Evolutionary conservation across 2,797 vertebrate species (phyloP).

Genomic region (Pangasius macronema): DNA sequence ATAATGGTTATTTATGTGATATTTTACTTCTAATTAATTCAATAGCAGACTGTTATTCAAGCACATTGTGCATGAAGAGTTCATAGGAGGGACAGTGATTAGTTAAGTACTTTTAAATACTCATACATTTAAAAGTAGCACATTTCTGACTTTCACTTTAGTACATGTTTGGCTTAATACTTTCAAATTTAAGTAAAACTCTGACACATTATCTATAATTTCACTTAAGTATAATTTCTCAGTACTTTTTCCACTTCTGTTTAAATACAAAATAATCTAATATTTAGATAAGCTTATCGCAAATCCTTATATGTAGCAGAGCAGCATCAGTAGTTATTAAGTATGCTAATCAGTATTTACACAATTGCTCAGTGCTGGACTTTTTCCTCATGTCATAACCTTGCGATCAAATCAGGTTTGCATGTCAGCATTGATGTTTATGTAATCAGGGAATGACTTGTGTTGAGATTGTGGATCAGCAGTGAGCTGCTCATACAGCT

Average conservation of each 20-base stretch:
- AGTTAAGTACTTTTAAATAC: not conserved
- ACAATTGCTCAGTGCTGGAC: not conserved
- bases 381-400: not conserved
- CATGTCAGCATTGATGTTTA: constrained; percentile 18
- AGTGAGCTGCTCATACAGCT: not conserved
- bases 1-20: not conserved
- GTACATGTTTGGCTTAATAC: not conserved
- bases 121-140: not conserved
- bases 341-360: constrained; percentile 5
- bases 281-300: not conserved
- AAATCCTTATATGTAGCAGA: not conserved
- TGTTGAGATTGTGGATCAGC: too few species aligned
- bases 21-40: not conserved
- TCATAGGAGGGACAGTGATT: not conserved
- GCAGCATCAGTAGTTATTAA: not conserved
- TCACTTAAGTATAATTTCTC: not conserved
- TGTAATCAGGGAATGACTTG: constrained; percentile 6
- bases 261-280: not conserved
- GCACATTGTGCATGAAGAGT: not conserved
- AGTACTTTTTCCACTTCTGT: not conserved
- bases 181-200: not conserved
- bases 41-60: not conserved
- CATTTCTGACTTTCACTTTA: not conserved
- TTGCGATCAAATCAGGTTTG: constrained; percentile 27
- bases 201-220: not conserved